Evolutionary conservation across 2,888 invertebrate genomes (phyloP).

Genomic region (Volucella zonaria): DNA sequence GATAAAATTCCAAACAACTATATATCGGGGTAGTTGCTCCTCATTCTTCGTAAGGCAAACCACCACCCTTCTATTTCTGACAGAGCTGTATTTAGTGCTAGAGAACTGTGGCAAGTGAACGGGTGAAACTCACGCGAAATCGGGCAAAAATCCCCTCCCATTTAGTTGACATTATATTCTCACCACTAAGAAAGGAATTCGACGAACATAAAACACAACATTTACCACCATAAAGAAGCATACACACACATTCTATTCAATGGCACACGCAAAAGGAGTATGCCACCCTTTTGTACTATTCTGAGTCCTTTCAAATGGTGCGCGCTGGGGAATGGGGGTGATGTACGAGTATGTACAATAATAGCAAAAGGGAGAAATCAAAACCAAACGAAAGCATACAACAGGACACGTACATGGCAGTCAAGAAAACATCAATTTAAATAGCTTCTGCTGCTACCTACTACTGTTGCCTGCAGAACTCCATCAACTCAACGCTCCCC

Average conservation of each 20-base stretch:
- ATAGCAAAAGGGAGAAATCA: slow-evolving; percentile 45
- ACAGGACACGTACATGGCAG: slow-evolving; percentile 61
- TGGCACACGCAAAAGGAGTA: no score
- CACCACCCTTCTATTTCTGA: neutral
- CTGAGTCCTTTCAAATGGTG: no score
- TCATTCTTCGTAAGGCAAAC: neutral
- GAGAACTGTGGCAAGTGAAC: slow-evolving; percentile 37
- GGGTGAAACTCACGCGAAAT: slow-evolving; percentile 68
- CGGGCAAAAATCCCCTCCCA: slow-evolving; percentile 48
- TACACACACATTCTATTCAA: slow-evolving; percentile 5
- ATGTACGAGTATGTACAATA: no score
- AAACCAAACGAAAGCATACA: slow-evolving; percentile 62
- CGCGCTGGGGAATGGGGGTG: no score
- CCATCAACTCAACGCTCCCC: neutral
- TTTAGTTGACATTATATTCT: slow-evolving; percentile 55
- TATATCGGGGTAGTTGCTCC: slow-evolving; percentile 13
- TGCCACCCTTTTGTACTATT: no score
- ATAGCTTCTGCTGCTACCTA: slow-evolving; percentile 49
- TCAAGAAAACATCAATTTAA: slow-evolving; percentile 73
- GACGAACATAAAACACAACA: slow-evolving; percentile 71
- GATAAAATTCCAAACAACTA: slow-evolving; percentile 62
- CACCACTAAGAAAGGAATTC: slow-evolving; percentile 54
- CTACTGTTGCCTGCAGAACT: neutral
- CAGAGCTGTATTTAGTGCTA: no score
- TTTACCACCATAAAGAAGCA: slow-evolving; percentile 64